Evolutionary conservation across 2,113 vertebrate genomes (phyloP), one percentile per base, ranked within the genome.

Genomic region (Atherinomorus stipes): DNA sequence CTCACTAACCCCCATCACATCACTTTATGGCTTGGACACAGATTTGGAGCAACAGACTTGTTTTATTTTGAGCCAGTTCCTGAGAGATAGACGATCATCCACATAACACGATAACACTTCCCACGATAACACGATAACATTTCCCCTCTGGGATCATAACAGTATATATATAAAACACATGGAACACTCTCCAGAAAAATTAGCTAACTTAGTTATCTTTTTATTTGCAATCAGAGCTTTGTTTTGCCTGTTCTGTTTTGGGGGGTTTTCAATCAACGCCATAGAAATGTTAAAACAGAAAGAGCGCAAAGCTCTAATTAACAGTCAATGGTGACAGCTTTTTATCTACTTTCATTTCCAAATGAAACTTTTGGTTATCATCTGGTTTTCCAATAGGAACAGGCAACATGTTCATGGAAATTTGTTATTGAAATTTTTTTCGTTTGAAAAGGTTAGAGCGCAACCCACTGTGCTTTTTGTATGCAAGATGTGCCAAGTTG

Each of bases 1-100:
- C 80, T 74, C 60, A 38, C 78, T 76, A 61, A 79, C 72, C 78
- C 64, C 57, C 23, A 53, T 65, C 74, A 76, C 59, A 63, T 52
- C 78, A 45, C 80, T 67, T 66, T 51, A 63, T 38, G 54, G 22
- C 0, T 47, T 23, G 40, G 44, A 78, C 45, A 38, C 50, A 71
- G 45, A 65, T 53, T 47, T 26, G 19, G 1, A 21, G 50, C 53
- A 66, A n/a, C 22, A 37, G 6, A 60, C 10, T 49, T 53, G 49
- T 58, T 42, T 23, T 9, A 44, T 31, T 52, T 6, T 19, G 19
- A 54, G 52, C 34, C 37, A 44, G 26, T 31, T 3, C 18, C 52
- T 16, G n/a, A 56, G 22, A 57, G 6, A 59, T 6, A 60, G 3
- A 64, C 31, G 4, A 13, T 58, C 34, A 57, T 4, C 15, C 10